Evolutionary conservation across 2,888 invertebrate species (phyloP), one percentile per base, ranked within the genome.

Genomic region (Mimachlamys varia): DNA sequence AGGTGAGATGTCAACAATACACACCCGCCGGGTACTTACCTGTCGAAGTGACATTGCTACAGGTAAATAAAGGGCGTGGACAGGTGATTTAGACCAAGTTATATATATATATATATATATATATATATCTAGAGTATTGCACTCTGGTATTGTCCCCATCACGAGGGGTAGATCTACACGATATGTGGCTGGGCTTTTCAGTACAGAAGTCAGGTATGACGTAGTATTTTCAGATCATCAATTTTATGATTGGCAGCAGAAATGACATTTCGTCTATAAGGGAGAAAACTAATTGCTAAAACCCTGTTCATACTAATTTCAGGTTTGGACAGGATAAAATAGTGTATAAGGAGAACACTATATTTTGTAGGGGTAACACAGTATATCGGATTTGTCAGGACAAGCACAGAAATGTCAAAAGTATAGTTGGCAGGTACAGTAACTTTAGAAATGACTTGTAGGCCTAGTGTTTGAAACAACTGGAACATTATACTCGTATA

Each of bases 1-100:
- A 76, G 76, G 76, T 76, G 76, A 76, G 76, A 27, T 76, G 76
- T 76, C 76, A 76, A 76, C 76, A 76, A 27, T 76, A 58, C 58
- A 58, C 58, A 58, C 58, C 76, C 33, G 33, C 2, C 76, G 33
- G 76, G 76, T 76, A 76, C 15, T 1, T 76, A 76, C 33, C 5
- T 76, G 76, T 76, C 27, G 27, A 7, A 15, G 76, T 76, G 27
- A 76, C 76, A 12, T 33, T 76, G 76, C 12, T 15, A 76, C 76
- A 33, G 76, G 76, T 22, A 58, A 7, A 7, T 17, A 58, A 58
- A 27, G 33, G 76, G 27, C 33, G 76, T 7, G 76, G 76, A 76
- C 58, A n/a, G 58, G 58, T 33, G 27, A 27, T 27, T 27, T 22
- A 27, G 33, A 22, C 2, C 33, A n/a, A n/a, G n/a, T n/a, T n/a